phyloP scores from a whole-genome alignment of 2,888 invertebrate genomes.

The Tipula helvola region DNA sequence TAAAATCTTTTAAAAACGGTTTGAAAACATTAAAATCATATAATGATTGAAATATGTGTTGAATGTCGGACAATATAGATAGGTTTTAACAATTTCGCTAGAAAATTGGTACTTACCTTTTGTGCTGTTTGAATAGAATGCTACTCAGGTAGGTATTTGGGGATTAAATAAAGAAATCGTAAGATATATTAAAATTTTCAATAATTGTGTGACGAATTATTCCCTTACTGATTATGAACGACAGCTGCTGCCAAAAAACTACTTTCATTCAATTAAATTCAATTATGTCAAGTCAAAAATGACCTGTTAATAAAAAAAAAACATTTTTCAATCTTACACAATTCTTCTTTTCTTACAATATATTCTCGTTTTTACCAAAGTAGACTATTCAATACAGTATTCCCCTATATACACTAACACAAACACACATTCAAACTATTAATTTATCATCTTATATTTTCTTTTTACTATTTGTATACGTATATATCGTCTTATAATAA shows the following conservation, averaged over 20 bases:
- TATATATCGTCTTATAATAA: neutral
- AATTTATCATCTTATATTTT: neutral
- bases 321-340: neutral
- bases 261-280: neutral
- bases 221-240: neutral
- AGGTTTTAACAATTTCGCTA: no score
- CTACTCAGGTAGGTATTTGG: no score
- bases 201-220: neutral
- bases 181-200: no score
- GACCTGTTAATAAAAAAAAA: neutral
- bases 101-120: no score
- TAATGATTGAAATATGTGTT: no score
- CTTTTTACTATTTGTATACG: no score
- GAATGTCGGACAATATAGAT: no score
- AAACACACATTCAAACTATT: neutral
- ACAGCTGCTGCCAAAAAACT: neutral
- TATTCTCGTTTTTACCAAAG: neutral
- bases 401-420: neutral
- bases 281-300: neutral
- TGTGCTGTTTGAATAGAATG: no score
- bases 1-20: no score
- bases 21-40: no score
- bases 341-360: no score
- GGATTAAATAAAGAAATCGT: no score
- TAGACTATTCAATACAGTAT: neutral